A percentile compares a stretch with the other conserved stretches of the same genome.
These are phyloP conservation scores for Dichetophora obliterata DNA, from an alignment of 2,888 invertebrate species.

Conservation along the genomic window DNA sequence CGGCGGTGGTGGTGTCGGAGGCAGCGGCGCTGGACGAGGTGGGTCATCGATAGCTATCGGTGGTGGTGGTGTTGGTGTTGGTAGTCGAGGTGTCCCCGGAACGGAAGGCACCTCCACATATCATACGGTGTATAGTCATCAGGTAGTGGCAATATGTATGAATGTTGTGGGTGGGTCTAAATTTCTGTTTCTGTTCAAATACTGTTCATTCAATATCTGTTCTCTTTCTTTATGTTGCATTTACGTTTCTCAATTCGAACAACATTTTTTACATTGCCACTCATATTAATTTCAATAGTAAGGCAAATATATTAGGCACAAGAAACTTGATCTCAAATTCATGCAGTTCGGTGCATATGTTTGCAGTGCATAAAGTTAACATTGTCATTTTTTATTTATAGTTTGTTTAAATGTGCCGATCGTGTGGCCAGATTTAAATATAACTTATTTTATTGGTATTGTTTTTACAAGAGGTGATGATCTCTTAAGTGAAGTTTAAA, in stretches of 20 bases:
- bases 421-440: too few relatives aligned
- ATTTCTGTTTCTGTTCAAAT: conserved; percentile 28
- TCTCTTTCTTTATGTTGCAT: conserved; percentile 23
- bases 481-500: too few relatives aligned
- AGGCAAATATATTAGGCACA: too few relatives aligned
- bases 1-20: conserved; percentile 38
- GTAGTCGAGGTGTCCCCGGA: conserved; percentile 30
- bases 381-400: too few relatives aligned
- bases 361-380: too few relatives aligned
- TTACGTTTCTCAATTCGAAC: conserved; percentile 28
- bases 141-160: conserved; percentile 59
- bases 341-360: too few relatives aligned
- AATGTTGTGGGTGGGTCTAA: conserved; percentile 34
- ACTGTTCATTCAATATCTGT: conserved; percentile 20
- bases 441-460: too few relatives aligned
- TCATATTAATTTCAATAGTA: conserved; percentile 9
- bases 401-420: too few relatives aligned
- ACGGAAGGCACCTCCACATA: conserved; percentile 46
- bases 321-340: too few relatives aligned
- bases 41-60: conserved; percentile 57
- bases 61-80: conserved; percentile 43
- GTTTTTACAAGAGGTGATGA: too few relatives aligned
- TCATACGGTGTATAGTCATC: conserved; percentile 64
- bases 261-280: conserved; percentile 29
- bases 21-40: conserved; percentile 59